Percentiles rank a stretch among this genome's conserved stretches.
Conservation (phyloP, 2,888 invertebrate species). For the Cinara cedri region DNA sequence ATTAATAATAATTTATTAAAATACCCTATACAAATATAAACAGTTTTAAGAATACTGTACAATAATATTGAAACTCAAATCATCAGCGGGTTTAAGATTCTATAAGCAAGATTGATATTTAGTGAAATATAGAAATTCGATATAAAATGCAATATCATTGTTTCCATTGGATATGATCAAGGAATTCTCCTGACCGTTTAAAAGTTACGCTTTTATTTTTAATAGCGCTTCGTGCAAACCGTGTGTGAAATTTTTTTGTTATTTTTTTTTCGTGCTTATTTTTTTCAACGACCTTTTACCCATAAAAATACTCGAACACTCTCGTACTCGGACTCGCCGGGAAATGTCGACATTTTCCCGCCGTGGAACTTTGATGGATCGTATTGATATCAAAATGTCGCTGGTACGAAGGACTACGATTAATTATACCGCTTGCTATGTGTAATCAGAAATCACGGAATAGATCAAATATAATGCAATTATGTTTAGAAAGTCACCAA, state of each 20-base stretch:
- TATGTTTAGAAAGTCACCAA: background rate
- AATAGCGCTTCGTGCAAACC: background rate
- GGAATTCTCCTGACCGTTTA: background rate
- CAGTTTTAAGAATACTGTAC: too few relatives aligned
- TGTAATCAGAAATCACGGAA: slow-evolving; percentile 37
- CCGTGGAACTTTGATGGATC: slow-evolving; percentile 52
- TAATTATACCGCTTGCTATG: slow-evolving; percentile 24
- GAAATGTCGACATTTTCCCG: slow-evolving; percentile 42
- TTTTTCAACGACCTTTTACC: background rate
- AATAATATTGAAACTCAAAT: too few relatives aligned
- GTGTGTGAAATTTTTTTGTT: background rate
- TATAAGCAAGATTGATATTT: too few relatives aligned
- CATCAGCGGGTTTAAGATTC: too few relatives aligned
- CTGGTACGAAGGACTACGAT: slow-evolving; percentile 20
- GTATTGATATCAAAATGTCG: slow-evolving; percentile 53
- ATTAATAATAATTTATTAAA: too few relatives aligned
- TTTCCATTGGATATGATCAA: too few relatives aligned
- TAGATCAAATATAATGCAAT: slow-evolving; percentile 27
- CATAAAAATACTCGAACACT: too few relatives aligned
- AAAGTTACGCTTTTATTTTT: slow-evolving; percentile 9
- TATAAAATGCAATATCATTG: too few relatives aligned
- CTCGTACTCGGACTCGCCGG: background rate
- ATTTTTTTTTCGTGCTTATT: too few relatives aligned
- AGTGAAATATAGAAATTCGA: too few relatives aligned
- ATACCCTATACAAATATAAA: too few relatives aligned